Base-by-base conservation (phyloP, 1,140 invertebrate genomes). In the Belonocnema kinseyi region DNA sequence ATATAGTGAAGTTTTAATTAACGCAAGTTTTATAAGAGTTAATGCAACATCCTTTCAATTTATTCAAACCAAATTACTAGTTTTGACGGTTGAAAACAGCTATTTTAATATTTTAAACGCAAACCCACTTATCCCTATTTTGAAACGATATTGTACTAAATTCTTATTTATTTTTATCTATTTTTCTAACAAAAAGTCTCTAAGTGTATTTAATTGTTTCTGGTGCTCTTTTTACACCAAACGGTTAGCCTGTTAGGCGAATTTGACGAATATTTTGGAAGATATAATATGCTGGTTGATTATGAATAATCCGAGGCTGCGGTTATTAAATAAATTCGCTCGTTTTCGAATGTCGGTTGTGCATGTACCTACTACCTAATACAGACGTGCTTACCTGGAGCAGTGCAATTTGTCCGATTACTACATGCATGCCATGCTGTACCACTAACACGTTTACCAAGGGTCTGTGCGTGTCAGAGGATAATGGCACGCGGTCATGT, bases 401-500 rank as follows among this genome's bases (percentile, higher is more conserved):
- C 61, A 40, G 61, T 66, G 61, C 61, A 66, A 46, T 66, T 66
- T 66, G 61, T 66, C 61, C 61, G 61, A 66, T 46, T 46, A 66
- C 61, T 66, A 66, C 61, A 66, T 66, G 61, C 26, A 66, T 40
- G 26, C 61, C 61, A 13, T 40, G 26, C 61, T 66, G 61, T 66
- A 40, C 61, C 26, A 66, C 61, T 16, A 66, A 66, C 61, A 66
- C 61, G 61, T 66, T 66, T 40, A 66, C 61, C 26, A 66, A 40
- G 61, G 13, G 40, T 33, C 14, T 40, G 61, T 66, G 40, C 61
- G 61, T 66, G 61, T 40, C 61, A 66, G 61, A 66, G 61, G 61
- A 40, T 66, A 66, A 66, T 66, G 61, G 26, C 61, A 66, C 61
- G 61, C 33, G 61, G 61, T 66, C 61, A 66, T 66, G 61, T 66